Evolutionary conservation across 2,113 vertebrate species (phyloP), one percentile per base, ranked within the genome.

Genomic region (Bufo bufo): DNA sequence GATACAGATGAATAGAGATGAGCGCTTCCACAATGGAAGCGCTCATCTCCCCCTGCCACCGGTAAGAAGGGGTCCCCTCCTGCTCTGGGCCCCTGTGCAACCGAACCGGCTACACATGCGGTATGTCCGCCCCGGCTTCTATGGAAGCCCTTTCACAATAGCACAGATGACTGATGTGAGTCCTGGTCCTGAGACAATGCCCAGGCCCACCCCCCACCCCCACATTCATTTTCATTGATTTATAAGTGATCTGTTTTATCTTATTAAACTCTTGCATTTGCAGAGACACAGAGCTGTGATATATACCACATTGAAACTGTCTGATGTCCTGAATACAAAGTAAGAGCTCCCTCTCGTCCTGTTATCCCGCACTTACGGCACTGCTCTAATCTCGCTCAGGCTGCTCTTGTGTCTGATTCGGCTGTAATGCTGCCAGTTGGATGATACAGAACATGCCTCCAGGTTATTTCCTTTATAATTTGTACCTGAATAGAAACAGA

Each of bases 381-480:
- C 11, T 14, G 20, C 43, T 79, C 50, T 79, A 58, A 56, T 80
- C 78, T 80, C 78, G 33, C 61, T 80, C 78, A 43, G 54, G 59
- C 23, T 43, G 78, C 54, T 43, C 61, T 61, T 58, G 33, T 59
- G 45, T 80, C 78, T 43, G 14, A 5, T 52, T 43, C 9, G 9
- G 50, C 75, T 54, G 12, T 85, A 69, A 74, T 84, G 69, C n/a
- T 75, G 66, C 71, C 49, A 85, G 69, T 71, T 69, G 75, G 83
- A 74, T 71, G 50, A 85, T 85, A 59, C 63, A 72, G 63, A 85
- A 74, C 50, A 74, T 85, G 84, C 71, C 84, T 77, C 69, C 19
- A 50, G 72, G 72, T 77, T 85, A 85, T 77, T 85, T 75, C 77
- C 72, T 85, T 59, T 85, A 74, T 33, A 85, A 75, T 85, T 77